Base-by-base conservation (phyloP, 2,888 invertebrate genomes). In the Leucania comma region DNA sequence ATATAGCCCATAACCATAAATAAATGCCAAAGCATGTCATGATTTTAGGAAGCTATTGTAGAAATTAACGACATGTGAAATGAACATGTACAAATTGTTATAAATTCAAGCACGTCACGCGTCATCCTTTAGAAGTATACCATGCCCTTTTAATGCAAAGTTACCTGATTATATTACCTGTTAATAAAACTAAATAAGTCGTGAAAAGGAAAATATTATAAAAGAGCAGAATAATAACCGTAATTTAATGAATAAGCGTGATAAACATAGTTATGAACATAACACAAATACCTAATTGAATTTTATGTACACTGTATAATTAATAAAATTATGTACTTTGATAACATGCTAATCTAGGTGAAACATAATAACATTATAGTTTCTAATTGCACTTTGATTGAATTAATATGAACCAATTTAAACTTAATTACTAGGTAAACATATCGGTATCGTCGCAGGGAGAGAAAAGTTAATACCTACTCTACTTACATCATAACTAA, bases 271-370 rank as follows among this genome's bases (percentile, higher is more conserved):
- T n/a, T n/a, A 54, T 64, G 35, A n/a, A 57, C 46, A 56, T 76
- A 69, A 58, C 76, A 62, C 22, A 6, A 58, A 73, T 73, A 32
- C 50, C 54, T 72, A 48, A 35, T 26, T 58, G n/a, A 57, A 42
- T 64, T 48, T 22, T 53, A 20, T 53, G 3, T 57, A 22, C 26
- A 1, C 4, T 29, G 29, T 29, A 29, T 22, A 48, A 26, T 26
- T 26, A 53, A 17, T 24, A 51, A 14, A 6, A 6, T 17, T n/a
- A 56, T 5, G 32, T 12, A n/a, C 20, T 10, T 35, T 12, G 26
- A 60, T 54, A 59, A 53, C 17, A n/a, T 38, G 24, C 4, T 58
- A 38, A 66, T 71, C 14, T 48, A 35, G 20, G 26, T 35, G n/a
- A 29, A 51, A 32, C 8, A 48, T 12, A 48, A 32, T 64, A 12